These are phyloP conservation scores for Arion vulgaris DNA, from an alignment of 1,140 invertebrate species.

Conservation along the genomic window DNA sequence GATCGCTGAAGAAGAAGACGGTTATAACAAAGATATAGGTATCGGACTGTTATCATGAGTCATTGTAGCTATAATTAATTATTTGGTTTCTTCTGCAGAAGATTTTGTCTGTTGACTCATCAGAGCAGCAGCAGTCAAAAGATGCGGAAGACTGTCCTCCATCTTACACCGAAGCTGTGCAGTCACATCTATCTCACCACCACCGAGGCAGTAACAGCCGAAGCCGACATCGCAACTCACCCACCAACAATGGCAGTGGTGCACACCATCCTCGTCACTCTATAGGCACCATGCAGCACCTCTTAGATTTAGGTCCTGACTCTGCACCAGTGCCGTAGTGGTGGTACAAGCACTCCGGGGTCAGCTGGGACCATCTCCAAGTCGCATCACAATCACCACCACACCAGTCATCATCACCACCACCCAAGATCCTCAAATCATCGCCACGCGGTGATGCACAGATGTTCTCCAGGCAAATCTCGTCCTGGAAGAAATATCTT, in stretches of 20 bases:
- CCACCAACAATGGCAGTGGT: slow-evolving; percentile 3
- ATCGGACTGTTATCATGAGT: too few species aligned
- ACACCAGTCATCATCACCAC: slow-evolving; percentile 38
- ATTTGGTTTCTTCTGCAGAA: slow-evolving; percentile 5
- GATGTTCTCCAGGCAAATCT: slow-evolving; percentile 26
- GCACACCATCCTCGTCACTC: slow-evolving; percentile 25
- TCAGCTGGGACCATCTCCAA: slow-evolving; percentile 7
- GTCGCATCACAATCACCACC: slow-evolving; percentile 38
- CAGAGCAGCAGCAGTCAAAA: slow-evolving; percentile 24
- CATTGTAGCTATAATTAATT: neutral
- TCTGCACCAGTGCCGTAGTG: neutral
- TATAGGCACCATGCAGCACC: slow-evolving; percentile 28
- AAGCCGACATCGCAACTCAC: slow-evolving; percentile 17
- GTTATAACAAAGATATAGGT: too few species aligned
- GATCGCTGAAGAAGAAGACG: too few species aligned
- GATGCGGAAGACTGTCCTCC: slow-evolving; percentile 61
- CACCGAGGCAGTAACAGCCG: slow-evolving; percentile 19
- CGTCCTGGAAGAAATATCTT: slow-evolving; percentile 34
- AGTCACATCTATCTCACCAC: slow-evolving; percentile 42
- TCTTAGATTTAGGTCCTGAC: slow-evolving; percentile 43
- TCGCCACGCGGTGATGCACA: neutral
- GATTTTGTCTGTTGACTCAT: neutral
- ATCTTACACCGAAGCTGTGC: slow-evolving; percentile 66
- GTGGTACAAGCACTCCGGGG: neutral
- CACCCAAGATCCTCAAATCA: slow-evolving; percentile 25